These are phyloP conservation scores for Proales similis DNA, from an alignment of 1,140 invertebrate genomes.

Conservation along the genomic window DNA sequence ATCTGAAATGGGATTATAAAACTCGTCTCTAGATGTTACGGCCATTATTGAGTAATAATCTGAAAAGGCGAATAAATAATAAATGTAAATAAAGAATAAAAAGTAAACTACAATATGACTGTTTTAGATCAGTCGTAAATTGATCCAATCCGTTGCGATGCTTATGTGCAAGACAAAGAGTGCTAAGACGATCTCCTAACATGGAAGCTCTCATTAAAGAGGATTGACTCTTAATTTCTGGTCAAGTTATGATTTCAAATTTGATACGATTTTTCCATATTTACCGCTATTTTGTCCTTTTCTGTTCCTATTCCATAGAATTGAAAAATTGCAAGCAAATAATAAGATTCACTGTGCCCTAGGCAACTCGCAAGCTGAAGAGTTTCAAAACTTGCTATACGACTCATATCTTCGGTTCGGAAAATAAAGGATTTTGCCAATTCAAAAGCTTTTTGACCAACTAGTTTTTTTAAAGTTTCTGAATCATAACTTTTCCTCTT, in stretches of 20 bases:
- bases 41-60: not conserved
- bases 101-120: not conserved
- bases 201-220: not conserved
- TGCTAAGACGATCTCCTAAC: not conserved
- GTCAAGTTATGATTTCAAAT: not conserved
- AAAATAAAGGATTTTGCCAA: not conserved
- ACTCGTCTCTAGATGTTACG: not conserved
- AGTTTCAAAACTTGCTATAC: not conserved
- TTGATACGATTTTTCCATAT: not conserved
- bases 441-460: not conserved
- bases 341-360: not conserved
- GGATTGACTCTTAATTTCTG: not conserved
- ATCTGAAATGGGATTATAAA: not conserved
- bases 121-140: not conserved
- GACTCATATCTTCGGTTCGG: not conserved
- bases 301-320: not conserved
- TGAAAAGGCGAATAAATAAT: not conserved
- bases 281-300: not conserved
- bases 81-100: not conserved
- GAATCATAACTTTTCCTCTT: not conserved
- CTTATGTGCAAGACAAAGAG: not conserved
- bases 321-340: not conserved
- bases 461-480: not conserved
- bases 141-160: not conserved
- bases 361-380: not conserved